phyloP scores from a whole-genome alignment of 2,113 vertebrate genomes.

The Patagioenas fasciata region DNA sequence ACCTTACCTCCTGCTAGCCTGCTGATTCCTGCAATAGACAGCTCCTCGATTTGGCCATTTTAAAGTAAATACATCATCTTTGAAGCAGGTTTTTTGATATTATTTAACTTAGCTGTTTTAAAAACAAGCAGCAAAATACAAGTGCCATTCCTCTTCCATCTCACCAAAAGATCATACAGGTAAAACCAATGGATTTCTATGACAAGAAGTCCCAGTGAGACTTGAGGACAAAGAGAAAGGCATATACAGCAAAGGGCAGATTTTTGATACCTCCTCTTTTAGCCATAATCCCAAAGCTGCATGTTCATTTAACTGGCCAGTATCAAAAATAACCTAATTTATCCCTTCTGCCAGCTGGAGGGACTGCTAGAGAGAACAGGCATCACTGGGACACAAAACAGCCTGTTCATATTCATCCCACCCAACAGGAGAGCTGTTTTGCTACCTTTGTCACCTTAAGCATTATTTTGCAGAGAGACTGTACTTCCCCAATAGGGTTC shows the following conservation, averaged over 20 bases:
- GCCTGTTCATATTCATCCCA: not conserved
- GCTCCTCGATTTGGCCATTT: not conserved
- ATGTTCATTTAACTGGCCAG: not conserved
- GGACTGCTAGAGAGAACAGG: not conserved
- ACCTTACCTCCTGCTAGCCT: not conserved
- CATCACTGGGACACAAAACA: not conserved
- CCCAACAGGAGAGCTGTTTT: not conserved
- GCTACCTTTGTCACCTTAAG: not conserved
- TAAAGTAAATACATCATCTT: not conserved
- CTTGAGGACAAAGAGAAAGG: not conserved
- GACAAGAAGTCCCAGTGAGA: not conserved
- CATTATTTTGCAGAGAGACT: not conserved
- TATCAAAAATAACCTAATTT: not conserved
- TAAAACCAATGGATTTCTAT: not conserved
- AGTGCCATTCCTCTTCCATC: not conserved
- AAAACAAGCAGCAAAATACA: not conserved
- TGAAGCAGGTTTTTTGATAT: not conserved
- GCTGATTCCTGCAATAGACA: fast-evolving
- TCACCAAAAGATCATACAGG: not conserved
- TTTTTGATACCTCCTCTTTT: not conserved
- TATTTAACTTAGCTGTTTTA: not conserved
- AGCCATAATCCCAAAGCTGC: not conserved
- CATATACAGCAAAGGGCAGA: not conserved
- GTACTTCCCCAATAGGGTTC: fast-evolving
- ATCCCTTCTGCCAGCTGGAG: not conserved